Evolutionary conservation across 2,888 invertebrate species (phyloP), one percentile per base, ranked within the genome.

Genomic region (Argynnis bischoffii): DNA sequence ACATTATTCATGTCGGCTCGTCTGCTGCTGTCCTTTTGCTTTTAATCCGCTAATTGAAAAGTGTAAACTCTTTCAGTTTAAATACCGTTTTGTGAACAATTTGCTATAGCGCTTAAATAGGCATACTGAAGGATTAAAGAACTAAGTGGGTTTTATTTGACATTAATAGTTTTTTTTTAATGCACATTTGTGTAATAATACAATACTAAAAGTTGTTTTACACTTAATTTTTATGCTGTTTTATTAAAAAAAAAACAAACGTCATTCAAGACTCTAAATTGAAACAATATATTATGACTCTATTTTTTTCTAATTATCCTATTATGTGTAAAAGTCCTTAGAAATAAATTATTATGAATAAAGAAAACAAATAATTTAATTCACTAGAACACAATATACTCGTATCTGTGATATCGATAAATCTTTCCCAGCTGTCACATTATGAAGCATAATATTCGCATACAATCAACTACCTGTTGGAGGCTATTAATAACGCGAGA

Each of bases 21-120:
- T 51, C 50, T 61, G 61, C 61, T 21, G 35, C 14, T 55, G 18
- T 55, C 54, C 55, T 66, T 66, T 66, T 60, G 61, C 35, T 21
- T 61, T 61, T 53, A 61, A 61, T 63, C 46, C 46, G 6, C 47
- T 63, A 63, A 63, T 63, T 63, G 63, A 63, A 63, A 63, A 63
- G 53, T 61, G 51, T 51, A 61, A 59, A 59, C 59, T 59, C 16
- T 48, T 41, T 61, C 35, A 41, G 51, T 35, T 61, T 61, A 53
- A 61, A 61, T 53, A 53, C 51, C 18, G 21, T 51, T 61, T 61
- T 61, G 59, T 21, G 18, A 61, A 61, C 53, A 61, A 61, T 61
- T 61, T 61, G 51, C 61, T 35, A 51, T 48, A 48, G 59, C 59
- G 59, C 59, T 59, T 59, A 53, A 61, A 53, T 41, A 61, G 51